Percentiles rank a stretch among this genome's conserved stretches.
Evolutionary conservation across 1,140 invertebrate species (phyloP).

Genomic region (Cryptotermes secundus): DNA sequence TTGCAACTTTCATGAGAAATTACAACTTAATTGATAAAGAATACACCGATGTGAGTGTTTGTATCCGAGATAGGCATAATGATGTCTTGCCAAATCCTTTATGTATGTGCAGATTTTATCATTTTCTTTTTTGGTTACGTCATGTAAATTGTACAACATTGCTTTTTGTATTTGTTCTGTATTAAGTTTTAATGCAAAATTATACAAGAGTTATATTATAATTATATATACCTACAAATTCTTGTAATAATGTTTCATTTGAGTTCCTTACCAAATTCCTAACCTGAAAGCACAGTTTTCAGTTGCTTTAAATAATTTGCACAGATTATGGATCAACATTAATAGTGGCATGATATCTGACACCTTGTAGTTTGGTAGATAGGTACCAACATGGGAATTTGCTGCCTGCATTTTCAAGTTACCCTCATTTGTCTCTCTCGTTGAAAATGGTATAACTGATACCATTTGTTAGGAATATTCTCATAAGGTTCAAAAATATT

Average conservation of each 20-base stretch:
- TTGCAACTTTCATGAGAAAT: background rate
- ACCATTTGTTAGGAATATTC: too few relatives aligned
- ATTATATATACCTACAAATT: slow-evolving; percentile 27
- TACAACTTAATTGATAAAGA: background rate
- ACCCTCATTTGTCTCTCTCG: too few relatives aligned
- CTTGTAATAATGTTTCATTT: slow-evolving; percentile 5
- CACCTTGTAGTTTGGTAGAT: too few relatives aligned
- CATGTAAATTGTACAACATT: slow-evolving; percentile 32
- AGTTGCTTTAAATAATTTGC: too few relatives aligned
- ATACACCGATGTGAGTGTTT: slow-evolving; percentile 8
- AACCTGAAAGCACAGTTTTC: background rate
- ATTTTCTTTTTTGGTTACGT: background rate
- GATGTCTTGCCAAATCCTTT: slow-evolving; percentile 21
- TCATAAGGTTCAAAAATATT: too few relatives aligned
- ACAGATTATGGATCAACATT: too few relatives aligned
- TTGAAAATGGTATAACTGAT: too few relatives aligned
- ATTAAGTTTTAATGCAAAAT: slow-evolving; percentile 35
- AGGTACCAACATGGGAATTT: too few relatives aligned
- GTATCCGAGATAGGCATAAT: background rate
- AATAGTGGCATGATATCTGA: too few relatives aligned
- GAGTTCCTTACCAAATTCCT: background rate
- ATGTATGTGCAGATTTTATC: background rate
- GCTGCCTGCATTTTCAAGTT: too few relatives aligned
- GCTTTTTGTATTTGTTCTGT: slow-evolving; percentile 31
- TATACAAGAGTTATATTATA: slow-evolving; percentile 31